Evolutionary conservation across 2,113 vertebrate species (phyloP).

Genomic region (Todiramphus chloris): DNA sequence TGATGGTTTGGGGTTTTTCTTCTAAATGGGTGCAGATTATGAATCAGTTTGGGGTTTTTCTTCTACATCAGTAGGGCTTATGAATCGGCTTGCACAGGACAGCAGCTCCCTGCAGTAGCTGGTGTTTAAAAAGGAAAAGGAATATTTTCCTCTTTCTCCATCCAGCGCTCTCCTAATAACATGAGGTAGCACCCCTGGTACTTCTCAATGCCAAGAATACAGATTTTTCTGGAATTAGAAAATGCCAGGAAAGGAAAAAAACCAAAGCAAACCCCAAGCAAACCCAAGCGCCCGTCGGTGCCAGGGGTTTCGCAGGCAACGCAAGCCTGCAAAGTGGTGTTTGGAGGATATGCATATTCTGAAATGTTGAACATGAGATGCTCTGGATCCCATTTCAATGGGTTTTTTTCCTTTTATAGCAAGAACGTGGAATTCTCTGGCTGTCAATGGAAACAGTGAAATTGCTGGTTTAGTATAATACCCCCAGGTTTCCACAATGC

Average conservation of each 20-base stretch:
- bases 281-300: neutral
- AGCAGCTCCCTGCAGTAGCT: neutral
- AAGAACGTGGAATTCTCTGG: constrained; percentile 29
- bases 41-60: neutral
- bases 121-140: constrained; percentile 24
- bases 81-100: neutral
- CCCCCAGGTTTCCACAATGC: neutral
- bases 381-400: constrained; percentile 23
- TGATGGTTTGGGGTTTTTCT: neutral
- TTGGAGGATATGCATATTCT: neutral
- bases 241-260: neutral
- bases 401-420: constrained; percentile 27
- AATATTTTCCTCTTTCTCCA: constrained; percentile 22
- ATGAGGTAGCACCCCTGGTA: neutral
- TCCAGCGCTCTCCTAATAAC: neutral
- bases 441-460: constrained; percentile 24
- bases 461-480: neutral
- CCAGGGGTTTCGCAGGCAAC: constrained; percentile 25
- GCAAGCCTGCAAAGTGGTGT: neutral
- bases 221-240: constrained; percentile 46
- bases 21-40: neutral
- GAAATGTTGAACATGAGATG: constrained; percentile 1
- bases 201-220: constrained; percentile 8
- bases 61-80: neutral
- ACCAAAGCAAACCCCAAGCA: neutral